Percentiles rank a stretch among this genome's conserved stretches.
Conservation (phyloP, 92 coral and sea anemone species). For the Actinostola sp. region DNA sequence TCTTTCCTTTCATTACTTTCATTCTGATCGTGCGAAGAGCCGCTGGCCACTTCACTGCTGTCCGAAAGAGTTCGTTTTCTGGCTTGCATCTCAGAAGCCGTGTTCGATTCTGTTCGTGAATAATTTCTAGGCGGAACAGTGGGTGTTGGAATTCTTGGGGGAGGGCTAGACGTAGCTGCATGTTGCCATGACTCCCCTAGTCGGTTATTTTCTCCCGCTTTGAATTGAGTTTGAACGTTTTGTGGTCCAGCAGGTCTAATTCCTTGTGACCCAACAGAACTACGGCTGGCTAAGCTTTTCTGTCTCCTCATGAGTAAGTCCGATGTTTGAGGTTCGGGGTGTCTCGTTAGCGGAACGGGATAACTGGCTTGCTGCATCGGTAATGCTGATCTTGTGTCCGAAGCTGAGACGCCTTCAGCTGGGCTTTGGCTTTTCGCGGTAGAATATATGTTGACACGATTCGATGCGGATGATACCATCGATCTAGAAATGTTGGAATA, state of each 20-base stretch:
- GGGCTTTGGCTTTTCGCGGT: not conserved
- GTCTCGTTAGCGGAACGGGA: not conserved
- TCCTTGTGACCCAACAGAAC: not conserved
- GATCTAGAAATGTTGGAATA: not conserved
- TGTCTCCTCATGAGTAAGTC: conserved; percentile 13
- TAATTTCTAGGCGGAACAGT: not conserved
- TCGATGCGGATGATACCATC: not conserved
- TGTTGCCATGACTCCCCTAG: conserved; percentile 31
- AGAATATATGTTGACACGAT: not conserved
- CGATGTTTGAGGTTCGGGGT: conserved; percentile 7
- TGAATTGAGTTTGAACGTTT: not conserved
- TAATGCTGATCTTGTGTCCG: not conserved
- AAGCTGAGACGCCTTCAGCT: not conserved
- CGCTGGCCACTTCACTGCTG: not conserved
- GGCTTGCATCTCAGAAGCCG: not conserved
- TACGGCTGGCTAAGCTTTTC: not conserved
- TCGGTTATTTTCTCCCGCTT: not conserved
- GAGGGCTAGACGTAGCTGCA: conserved; percentile 1
- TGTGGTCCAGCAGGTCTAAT: not conserved
- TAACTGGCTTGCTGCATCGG: conserved; percentile 2
- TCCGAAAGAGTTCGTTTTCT: not conserved
- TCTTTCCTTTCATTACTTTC: conserved; percentile 1
- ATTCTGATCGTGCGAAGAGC: not conserved
- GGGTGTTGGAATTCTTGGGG: conserved; percentile 1
- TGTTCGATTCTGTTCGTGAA: not conserved